These are phyloP conservation scores for Calcarius lapponicus DNA, from an alignment of 2,797 vertebrate genomes.

Conservation along the genomic window DNA sequence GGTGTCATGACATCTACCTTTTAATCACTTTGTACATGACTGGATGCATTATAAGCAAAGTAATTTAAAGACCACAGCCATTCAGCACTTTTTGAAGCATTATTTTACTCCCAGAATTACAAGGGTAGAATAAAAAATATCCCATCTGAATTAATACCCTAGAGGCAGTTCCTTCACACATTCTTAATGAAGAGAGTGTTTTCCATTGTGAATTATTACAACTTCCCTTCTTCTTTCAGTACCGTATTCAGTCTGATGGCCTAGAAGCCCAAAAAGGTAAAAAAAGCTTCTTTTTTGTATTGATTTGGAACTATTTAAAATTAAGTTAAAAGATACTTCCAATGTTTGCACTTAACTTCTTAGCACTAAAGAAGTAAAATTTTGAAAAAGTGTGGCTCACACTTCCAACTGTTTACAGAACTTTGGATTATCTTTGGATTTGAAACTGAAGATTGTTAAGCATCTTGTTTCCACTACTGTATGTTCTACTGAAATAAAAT, in stretches of 20 bases:
- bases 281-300: neutral
- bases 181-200: neutral
- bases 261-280: neutral
- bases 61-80: neutral
- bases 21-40: neutral
- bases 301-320: constrained; percentile 16
- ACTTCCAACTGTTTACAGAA: constrained; percentile 61
- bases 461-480: constrained; percentile 32
- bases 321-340: constrained; percentile 15
- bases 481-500: constrained; percentile 63
- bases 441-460: constrained; percentile 30
- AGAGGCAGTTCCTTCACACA: neutral
- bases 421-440: constrained; percentile 12
- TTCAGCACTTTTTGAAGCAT: neutral
- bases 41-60: neutral
- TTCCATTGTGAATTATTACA: neutral
- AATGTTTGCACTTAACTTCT: constrained; percentile 55
- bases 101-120: neutral
- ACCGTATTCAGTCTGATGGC: neutral
- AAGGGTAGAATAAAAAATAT: neutral
- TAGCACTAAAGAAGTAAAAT: constrained; percentile 31
- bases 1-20: neutral
- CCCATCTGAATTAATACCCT: neutral
- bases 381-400: constrained; percentile 2
- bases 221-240: neutral